Evolutionary conservation across 2,888 invertebrate genomes (phyloP), one percentile per base, ranked within the genome.

Genomic region (Drosophila koepferae): DNA sequence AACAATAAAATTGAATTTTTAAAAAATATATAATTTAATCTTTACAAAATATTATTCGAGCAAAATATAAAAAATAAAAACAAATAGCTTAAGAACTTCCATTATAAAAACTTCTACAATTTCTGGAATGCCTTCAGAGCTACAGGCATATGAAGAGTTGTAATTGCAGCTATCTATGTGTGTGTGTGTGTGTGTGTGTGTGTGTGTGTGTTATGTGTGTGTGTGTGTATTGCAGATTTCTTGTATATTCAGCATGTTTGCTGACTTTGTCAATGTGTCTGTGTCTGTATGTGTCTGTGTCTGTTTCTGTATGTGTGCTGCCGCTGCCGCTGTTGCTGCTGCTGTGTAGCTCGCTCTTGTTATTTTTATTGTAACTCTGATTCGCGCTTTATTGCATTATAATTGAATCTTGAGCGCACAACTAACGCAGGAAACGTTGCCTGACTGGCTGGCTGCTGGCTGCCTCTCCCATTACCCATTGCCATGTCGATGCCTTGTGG

Each of bases 361-460:
- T 87, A 80, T 87, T 83, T 86, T 88, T 88, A 83, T 89, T 86
- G 83, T 80, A 79, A 81, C 86, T 79, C 80, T 91, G 90, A 91
- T 91, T 91, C 90, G 84, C 86, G 86, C 90, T 90, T 92, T 88
- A 92, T 91, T 91, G 89, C 90, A 89, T 90, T 91, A 90, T 91
- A 92, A 92, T 91, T 91, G 91, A 91, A 91, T 91, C 86, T 91
- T 91, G 81, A 90, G 89, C 83, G 86, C 85, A 85, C 86, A 85
- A 85, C 84, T 83, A 88, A 90, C 83, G 88, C 86, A 90, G 88
- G 83, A 90, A 85, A 89, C 88, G 88, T 71, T 85, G 89, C 68
- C 88, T 85, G 88, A 87, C 89, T 84, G 87, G 59, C 49, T 85
- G 87, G 63, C 87, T 84, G 87, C 48, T 89, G 89, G 56, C 87